Conservation (phyloP, 2,797 vertebrate species). For the Loris lydekkerianus region DNA sequence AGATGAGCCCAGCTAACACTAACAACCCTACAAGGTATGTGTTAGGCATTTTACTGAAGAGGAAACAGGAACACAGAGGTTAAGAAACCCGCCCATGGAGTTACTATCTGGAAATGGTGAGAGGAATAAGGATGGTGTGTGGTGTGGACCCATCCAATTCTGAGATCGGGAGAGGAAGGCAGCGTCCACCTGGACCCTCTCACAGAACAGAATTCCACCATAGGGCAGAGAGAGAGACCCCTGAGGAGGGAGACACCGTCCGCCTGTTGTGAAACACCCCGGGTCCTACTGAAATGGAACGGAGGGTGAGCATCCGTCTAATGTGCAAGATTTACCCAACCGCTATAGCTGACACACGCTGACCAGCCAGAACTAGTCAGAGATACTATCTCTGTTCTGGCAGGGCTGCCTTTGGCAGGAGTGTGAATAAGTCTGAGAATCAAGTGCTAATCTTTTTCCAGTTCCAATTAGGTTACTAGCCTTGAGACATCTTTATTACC, state of each 20-base stretch:
- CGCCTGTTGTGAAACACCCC: background rate
- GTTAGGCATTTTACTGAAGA: background rate
- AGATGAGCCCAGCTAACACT: background rate
- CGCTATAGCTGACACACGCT: constrained; percentile 71
- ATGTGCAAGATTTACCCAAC: constrained; percentile 69
- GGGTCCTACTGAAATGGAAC: background rate
- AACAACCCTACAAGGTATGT: background rate
- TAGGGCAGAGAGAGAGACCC: constrained; percentile 11
- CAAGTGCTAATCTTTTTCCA: constrained; percentile 84
- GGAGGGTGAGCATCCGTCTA: constrained; percentile 15
- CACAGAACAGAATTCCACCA: background rate
- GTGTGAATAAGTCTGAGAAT: constrained; percentile 61
- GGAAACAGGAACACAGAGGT: background rate
- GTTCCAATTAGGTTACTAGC: constrained; percentile 84
- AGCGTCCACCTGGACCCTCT: background rate
- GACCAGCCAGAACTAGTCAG: constrained; percentile 79
- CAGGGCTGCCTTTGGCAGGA: constrained; percentile 66
- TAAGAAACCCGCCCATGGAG: background rate
- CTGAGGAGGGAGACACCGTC: background rate
- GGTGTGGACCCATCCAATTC: background rate
- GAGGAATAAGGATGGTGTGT: background rate
- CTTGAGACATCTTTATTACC: constrained; percentile 84
- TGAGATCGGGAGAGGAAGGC: background rate
- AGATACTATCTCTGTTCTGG: constrained; percentile 81
- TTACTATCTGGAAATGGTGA: background rate